Evolutionary conservation across 2,888 invertebrate genomes (phyloP).

Genomic region (Patella pellucida): DNA sequence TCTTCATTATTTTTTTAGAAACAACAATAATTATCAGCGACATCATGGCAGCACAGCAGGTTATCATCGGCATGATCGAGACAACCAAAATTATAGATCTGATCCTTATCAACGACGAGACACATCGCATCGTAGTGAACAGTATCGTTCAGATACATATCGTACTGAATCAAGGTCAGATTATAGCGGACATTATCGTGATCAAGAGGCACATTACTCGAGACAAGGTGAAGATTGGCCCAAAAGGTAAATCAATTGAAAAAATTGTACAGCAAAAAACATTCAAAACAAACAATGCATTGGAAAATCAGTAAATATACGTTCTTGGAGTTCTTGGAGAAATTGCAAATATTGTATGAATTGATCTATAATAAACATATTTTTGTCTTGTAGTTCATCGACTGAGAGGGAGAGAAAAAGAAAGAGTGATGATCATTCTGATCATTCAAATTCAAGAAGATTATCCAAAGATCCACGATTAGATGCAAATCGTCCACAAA

Average conservation of each 20-base stretch:
- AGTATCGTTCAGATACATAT: conserved; percentile 46
- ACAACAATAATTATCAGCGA: conserved; percentile 27
- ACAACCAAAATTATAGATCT: conserved; percentile 24
- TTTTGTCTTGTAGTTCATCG: conserved; percentile 5
- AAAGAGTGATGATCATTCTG: conserved; percentile 41
- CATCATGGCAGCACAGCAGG: conserved; percentile 33
- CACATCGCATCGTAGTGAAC: conserved; percentile 36
- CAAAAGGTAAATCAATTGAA: conserved; percentile 23
- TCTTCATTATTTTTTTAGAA: conserved; percentile 14
- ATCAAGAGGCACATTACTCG: conserved; percentile 35
- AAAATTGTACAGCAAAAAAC: no score
- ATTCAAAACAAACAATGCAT: no score
- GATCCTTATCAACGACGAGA: conserved; percentile 22
- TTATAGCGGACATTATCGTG: conserved; percentile 55
- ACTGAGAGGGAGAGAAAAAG: conserved; percentile 36
- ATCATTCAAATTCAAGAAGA: conserved; percentile 27
- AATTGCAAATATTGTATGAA: no score
- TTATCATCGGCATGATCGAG: conserved; percentile 46
- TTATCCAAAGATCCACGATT: conserved; percentile 3
- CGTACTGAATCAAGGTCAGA: conserved; percentile 47
- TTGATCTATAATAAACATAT: background rate
- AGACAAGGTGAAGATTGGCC: conserved; percentile 14
- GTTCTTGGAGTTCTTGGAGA: no score
- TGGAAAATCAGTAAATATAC: no score
- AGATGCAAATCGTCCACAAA: background rate